Evolutionary conservation across 2,797 vertebrate genomes (phyloP).

Genomic region (Mus spretus): DNA sequence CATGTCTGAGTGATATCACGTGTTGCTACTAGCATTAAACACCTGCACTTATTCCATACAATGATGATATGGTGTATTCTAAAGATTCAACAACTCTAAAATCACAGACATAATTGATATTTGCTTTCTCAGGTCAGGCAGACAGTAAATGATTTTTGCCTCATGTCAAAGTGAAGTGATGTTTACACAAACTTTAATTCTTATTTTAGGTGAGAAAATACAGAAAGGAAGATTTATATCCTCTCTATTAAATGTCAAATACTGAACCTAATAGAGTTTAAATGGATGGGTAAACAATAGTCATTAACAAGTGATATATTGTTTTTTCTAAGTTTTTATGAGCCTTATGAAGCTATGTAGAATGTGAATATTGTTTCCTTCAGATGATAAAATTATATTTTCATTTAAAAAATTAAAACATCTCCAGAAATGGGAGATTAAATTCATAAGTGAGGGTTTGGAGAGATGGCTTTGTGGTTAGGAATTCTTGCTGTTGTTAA

Average conservation of each 20-base stretch:
- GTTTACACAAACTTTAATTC: neutral
- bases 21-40: slow-evolving; percentile 38
- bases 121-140: neutral
- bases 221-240: neutral
- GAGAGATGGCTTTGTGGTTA: neutral
- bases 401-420: neutral
- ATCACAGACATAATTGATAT: neutral
- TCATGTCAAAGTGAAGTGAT: neutral
- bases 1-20: neutral
- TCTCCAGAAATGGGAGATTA: neutral
- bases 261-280: neutral
- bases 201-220: slow-evolving; percentile 51
- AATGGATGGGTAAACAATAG: neutral
- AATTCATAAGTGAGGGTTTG: neutral
- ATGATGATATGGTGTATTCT: neutral
- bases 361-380: slow-evolving; percentile 18
- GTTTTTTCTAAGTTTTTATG: neutral
- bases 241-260: neutral
- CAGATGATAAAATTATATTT: neutral
- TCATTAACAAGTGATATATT: neutral
- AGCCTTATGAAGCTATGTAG: slow-evolving; percentile 16
- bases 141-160: neutral
- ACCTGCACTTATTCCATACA: neutral
- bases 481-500: neutral
- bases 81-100: neutral